phyloP scores from a whole-genome alignment of 2,113 vertebrate genomes.

The Pluvialis apricaria region DNA sequence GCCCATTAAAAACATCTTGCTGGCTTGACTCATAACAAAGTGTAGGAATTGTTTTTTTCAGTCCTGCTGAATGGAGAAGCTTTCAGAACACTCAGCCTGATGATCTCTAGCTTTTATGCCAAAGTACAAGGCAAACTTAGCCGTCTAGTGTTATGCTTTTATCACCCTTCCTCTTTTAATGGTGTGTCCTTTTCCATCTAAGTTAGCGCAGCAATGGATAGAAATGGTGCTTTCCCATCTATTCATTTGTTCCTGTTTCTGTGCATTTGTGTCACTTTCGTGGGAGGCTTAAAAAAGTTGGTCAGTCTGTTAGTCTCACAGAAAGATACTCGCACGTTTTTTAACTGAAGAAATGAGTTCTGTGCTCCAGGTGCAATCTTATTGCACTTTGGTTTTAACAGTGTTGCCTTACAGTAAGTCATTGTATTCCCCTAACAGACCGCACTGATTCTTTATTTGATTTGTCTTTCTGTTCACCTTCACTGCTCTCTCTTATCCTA shows the following conservation, averaged over 20 bases:
- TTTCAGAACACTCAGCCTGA: slow-evolving; percentile 47
- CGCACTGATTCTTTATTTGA: not conserved
- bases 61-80: slow-evolving; percentile 16
- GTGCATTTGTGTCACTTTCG: not conserved
- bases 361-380: not conserved
- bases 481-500: not conserved
- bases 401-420: not conserved
- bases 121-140: slow-evolving; percentile 27
- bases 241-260: not conserved
- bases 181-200: not conserved
- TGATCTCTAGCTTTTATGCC: not conserved
- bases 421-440: not conserved
- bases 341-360: not conserved
- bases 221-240: not conserved
- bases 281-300: not conserved
- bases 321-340: not conserved
- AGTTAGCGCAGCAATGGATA: not conserved
- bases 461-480: not conserved
- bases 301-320: not conserved
- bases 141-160: not conserved
- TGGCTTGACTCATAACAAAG: slow-evolving; percentile 30
- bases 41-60: not conserved
- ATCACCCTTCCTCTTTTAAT: not conserved
- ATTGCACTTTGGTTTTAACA: not conserved
- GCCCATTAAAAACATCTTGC: slow-evolving; percentile 29